These are phyloP conservation scores for Blastomussa wellsi DNA, from an alignment of 92 coral and sea anemone species.

Conservation along the genomic window DNA sequence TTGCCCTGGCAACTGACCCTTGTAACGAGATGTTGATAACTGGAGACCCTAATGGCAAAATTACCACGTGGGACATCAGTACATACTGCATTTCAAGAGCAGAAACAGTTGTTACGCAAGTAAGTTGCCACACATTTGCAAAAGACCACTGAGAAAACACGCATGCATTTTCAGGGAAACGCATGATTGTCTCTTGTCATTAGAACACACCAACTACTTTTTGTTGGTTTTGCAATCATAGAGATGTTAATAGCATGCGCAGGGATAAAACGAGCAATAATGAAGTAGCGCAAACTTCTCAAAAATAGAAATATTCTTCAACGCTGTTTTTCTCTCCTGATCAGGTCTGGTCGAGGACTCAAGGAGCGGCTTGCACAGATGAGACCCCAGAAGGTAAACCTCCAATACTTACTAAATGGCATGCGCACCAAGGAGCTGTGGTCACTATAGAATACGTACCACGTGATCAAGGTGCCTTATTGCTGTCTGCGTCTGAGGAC, in stretches of 20 bases:
- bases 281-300: too few species aligned
- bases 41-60: slow-evolving; percentile 83
- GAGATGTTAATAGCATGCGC: too few species aligned
- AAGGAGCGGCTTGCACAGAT: slow-evolving; percentile 53
- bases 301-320: not conserved
- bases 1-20: slow-evolving; percentile 79
- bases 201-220: not conserved
- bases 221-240: not conserved
- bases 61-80: slow-evolving; percentile 87
- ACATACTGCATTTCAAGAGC: slow-evolving; percentile 80
- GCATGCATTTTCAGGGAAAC: too few species aligned
- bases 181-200: too few species aligned
- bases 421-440: slow-evolving; percentile 76
- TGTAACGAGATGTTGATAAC: slow-evolving; percentile 78
- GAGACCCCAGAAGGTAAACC: slow-evolving; percentile 74
- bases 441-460: slow-evolving; percentile 77
- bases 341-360: slow-evolving; percentile 91
- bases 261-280: too few species aligned
- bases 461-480: slow-evolving; percentile 55
- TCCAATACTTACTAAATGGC: slow-evolving; percentile 71
- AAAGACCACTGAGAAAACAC: too few species aligned
- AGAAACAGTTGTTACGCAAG: slow-evolving; percentile 80
- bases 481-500: slow-evolving; percentile 87
- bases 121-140: not conserved
- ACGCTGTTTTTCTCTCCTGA: not conserved